Percentiles rank a stretch among this genome's conserved stretches.
Conservation (phyloP, 1,140 invertebrate genomes). For the Odontomachus brunneus region DNA sequence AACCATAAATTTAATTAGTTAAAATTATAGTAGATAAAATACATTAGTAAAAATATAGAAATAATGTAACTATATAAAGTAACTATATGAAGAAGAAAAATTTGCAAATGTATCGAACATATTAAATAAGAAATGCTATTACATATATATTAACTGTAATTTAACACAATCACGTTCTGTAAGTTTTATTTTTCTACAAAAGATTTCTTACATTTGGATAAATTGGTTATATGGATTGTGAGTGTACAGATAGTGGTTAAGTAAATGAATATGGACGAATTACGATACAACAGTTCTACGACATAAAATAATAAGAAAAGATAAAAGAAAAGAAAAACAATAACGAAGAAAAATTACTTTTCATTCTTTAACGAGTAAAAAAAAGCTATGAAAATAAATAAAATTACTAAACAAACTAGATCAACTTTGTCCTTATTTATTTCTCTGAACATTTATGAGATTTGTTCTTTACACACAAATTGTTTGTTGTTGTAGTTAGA, state of each 20-base stretch:
- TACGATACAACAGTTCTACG: slow-evolving; percentile 40
- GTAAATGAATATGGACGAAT: slow-evolving; percentile 50
- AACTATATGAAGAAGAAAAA: no score
- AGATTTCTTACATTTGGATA: slow-evolving; percentile 29
- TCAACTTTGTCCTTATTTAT: slow-evolving; percentile 9
- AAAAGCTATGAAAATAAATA: slow-evolving; percentile 20
- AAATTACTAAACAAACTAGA: slow-evolving; percentile 42
- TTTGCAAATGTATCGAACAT: no score
- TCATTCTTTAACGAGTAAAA: slow-evolving; percentile 44
- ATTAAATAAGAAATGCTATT: no score
- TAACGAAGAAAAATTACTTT: neutral
- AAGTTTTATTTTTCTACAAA: slow-evolving; percentile 13
- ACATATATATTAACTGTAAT: slow-evolving; percentile 5
- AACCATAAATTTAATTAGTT: no score
- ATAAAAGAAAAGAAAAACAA: slow-evolving; percentile 16
- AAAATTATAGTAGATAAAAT: no score
- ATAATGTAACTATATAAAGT: no score
- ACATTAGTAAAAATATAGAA: no score
- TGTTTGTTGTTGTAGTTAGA: neutral
- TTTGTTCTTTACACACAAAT: slow-evolving; percentile 62
- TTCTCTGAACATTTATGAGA: slow-evolving; percentile 53
- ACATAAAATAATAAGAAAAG: slow-evolving; percentile 49
- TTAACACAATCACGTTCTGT: slow-evolving; percentile 10
- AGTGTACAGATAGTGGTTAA: slow-evolving; percentile 24
- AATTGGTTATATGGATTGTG: slow-evolving; percentile 3